phyloP scores from a whole-genome alignment of 2,113 vertebrate species.

The Chaetura pelagica region DNA sequence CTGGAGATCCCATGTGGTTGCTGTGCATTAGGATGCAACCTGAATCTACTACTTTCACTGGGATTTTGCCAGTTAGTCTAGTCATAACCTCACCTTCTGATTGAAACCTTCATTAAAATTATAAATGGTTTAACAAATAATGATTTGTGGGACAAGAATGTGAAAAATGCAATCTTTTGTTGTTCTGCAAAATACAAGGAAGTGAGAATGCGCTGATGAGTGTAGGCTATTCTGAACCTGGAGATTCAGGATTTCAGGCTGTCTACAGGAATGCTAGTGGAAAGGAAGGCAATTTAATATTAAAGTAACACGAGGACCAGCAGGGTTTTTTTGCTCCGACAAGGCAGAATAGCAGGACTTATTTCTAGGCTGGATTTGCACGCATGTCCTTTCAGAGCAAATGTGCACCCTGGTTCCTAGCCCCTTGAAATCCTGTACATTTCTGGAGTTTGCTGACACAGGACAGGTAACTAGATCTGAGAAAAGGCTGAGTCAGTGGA shows the following conservation, averaged over 20 bases:
- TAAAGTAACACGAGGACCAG: neutral
- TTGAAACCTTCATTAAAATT: neutral
- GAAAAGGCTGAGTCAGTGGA: neutral
- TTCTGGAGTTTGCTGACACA: neutral
- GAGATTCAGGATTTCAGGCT: neutral
- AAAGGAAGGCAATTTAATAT: neutral
- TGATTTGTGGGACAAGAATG: neutral
- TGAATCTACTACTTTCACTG: neutral
- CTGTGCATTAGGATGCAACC: neutral
- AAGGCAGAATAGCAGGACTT: neutral
- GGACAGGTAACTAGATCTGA: neutral
- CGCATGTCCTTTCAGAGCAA: neutral
- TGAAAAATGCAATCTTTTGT: neutral
- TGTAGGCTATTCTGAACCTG: neutral
- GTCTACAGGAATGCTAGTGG: neutral
- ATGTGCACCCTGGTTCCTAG: neutral
- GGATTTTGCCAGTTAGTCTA: constrained; percentile 20
- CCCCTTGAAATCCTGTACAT: neutral
- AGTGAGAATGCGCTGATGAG: neutral
- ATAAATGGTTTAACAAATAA: neutral
- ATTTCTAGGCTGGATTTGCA: neutral
- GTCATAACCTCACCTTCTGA: neutral
- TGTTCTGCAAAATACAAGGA: neutral
- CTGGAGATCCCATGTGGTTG: neutral
- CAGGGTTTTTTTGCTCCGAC: neutral